phyloP scores from a whole-genome alignment of 2,113 vertebrate genomes.

The Panthera tigris region DNA sequence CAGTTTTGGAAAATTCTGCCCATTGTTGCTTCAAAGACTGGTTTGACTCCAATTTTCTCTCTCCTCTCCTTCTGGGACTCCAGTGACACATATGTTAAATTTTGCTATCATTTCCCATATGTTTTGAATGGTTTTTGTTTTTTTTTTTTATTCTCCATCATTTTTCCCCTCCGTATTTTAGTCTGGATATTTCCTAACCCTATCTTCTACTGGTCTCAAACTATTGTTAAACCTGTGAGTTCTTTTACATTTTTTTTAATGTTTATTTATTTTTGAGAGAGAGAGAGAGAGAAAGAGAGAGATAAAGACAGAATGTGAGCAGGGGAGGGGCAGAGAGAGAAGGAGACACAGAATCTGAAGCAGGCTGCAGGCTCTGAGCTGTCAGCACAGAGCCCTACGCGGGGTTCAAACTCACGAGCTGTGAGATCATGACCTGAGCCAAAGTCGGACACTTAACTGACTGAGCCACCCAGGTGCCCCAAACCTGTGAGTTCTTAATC shows the following conservation, averaged over 20 bases:
- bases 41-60: neutral
- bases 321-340: too few relatives aligned
- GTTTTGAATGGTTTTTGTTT: neutral
- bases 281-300: too few relatives aligned
- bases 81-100: neutral
- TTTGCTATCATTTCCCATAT: neutral
- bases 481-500: constrained; percentile 4
- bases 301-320: too few relatives aligned
- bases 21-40: constrained; percentile 24
- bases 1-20: constrained; percentile 10
- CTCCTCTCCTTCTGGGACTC: neutral
- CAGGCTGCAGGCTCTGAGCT: too few relatives aligned
- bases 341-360: too few relatives aligned
- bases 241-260: neutral
- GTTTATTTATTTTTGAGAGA: too few relatives aligned
- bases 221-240: neutral
- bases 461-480: too few relatives aligned
- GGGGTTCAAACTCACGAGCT: too few relatives aligned
- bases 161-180: neutral
- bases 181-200: neutral
- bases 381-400: too few relatives aligned
- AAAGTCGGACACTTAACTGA: too few relatives aligned
- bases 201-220: neutral
- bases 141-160: neutral
- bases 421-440: too few relatives aligned